Base-by-base conservation (phyloP, 1,140 invertebrate species). In the Rhagoletis pomonella region DNA sequence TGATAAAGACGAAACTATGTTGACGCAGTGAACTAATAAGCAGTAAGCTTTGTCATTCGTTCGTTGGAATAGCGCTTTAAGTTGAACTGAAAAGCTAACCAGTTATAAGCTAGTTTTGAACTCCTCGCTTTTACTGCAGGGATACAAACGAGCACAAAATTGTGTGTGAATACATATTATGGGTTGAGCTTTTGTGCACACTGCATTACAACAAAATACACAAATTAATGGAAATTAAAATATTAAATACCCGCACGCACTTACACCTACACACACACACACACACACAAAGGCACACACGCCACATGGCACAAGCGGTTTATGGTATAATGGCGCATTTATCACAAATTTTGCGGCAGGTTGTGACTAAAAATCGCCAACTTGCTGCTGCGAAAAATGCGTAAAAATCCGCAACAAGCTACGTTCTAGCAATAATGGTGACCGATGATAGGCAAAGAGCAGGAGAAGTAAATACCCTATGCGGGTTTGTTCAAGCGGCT, bases 161-260 rank as follows among this genome's bases (percentile, higher is more conserved):
- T 55, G 50, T 10, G 10, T 55, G 5, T 55, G 10, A 1, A 55
- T 2, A 55, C 4, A 55, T 3, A 29, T 29, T 29, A 29, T 29
- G 29, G 29, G 29, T 39, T 67, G 65, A 10, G 12, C 17, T 44
- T 44, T 10, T 14, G 9, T 42, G 65, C 4, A 4, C 14, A 39
- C 29, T 44, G 67, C 67, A 47, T n/a, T 14, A 44, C 29, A 44
- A 73, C 42, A 73, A 73, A 73, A 42, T 17, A 73, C 44, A 73
- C 67, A 44, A 9, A 73, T 73, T 44, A 73, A 73, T 73, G 67
- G 17, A 73, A 73, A 73, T 73, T 73, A 44, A 73, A 73, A 44
- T 73, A 73, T 73, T 73, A 73, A 73, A 73, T 29, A 29, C 29
- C 14, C 14, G 10, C 67, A 73, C 67, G 39, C 67, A 69, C 60